These are phyloP conservation scores for Octopus bimaculoides DNA, from an alignment of 1,140 invertebrate species.

Conservation along the genomic window DNA sequence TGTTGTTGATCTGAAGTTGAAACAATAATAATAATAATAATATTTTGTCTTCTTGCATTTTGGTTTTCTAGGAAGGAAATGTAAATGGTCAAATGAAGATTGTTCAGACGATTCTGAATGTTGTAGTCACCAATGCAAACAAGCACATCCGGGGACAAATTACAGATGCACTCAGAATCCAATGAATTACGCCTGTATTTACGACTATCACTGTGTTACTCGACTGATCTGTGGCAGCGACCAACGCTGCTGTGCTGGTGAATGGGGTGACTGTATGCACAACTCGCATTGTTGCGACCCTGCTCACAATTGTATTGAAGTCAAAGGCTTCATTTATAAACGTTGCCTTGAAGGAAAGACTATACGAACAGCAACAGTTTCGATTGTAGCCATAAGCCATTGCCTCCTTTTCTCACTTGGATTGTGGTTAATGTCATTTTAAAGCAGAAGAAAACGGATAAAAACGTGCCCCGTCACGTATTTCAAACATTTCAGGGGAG, in stretches of 20 bases:
- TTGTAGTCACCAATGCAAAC: constrained; percentile 32
- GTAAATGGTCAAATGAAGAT: constrained; percentile 39
- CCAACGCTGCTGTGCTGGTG: constrained; percentile 37
- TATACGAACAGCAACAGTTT: neutral
- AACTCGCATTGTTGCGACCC: constrained; percentile 33
- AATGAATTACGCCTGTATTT: constrained; percentile 31
- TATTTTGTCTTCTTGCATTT: neutral
- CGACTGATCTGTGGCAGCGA: constrained; percentile 29
- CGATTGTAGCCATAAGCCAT: neutral
- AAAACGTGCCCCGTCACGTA: neutral
- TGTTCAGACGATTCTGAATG: constrained; percentile 29
- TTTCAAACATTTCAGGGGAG: neutral
- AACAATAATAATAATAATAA: neutral
- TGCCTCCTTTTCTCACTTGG: neutral
- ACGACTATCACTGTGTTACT: constrained; percentile 37
- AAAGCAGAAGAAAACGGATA: neutral
- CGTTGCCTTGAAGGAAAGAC: constrained; percentile 24
- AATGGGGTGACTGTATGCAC: constrained; percentile 35
- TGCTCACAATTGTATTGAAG: constrained; percentile 29
- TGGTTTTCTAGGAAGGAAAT: constrained; percentile 22
- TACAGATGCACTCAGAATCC: constrained; percentile 30
- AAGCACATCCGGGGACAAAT: constrained; percentile 34
- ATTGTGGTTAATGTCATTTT: neutral
- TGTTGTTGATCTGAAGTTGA: too few relatives aligned
- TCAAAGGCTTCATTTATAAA: constrained; percentile 35